phyloP scores from a whole-genome alignment of 2,888 invertebrate genomes.

The Yponomeuta malinellus region DNA sequence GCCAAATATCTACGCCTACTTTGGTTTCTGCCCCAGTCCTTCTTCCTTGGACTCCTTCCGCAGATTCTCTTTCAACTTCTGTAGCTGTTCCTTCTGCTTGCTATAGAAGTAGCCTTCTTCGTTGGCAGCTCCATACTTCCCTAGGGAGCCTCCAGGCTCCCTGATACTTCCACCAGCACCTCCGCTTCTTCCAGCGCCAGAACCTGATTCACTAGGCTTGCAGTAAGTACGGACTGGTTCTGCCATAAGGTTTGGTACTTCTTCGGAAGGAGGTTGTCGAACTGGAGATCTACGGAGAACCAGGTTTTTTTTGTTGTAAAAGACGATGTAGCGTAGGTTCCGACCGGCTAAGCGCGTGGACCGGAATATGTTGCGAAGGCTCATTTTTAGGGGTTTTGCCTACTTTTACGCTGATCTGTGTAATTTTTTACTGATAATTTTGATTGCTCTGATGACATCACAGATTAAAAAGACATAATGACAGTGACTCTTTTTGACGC shows the following conservation, averaged over 20 bases:
- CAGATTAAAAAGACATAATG: too few species aligned
- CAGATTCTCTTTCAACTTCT: conserved; percentile 29
- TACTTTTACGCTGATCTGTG: neutral
- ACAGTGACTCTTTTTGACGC: too few species aligned
- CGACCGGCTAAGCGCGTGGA: neutral
- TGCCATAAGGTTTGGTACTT: neutral
- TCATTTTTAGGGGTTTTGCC: neutral
- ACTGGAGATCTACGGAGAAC: neutral
- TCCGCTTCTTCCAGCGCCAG: conserved; percentile 50
- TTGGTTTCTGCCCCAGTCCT: conserved; percentile 17
- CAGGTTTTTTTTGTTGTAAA: neutral
- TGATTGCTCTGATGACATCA: too few species aligned
- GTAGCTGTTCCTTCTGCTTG: conserved; percentile 43
- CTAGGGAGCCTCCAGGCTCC: conserved; percentile 48
- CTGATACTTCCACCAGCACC: conserved; percentile 46
- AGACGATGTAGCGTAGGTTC: neutral
- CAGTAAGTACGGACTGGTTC: neutral
- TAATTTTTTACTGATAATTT: too few species aligned
- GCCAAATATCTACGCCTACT: neutral
- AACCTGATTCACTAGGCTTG: conserved; percentile 32
- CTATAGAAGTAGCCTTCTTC: conserved; percentile 56
- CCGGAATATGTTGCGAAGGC: neutral
- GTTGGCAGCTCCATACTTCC: conserved; percentile 43
- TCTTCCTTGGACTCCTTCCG: conserved; percentile 16
- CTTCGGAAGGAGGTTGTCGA: neutral